Evolutionary conservation across 2,888 invertebrate species (phyloP).

Genomic region (Plebejus anna): DNA sequence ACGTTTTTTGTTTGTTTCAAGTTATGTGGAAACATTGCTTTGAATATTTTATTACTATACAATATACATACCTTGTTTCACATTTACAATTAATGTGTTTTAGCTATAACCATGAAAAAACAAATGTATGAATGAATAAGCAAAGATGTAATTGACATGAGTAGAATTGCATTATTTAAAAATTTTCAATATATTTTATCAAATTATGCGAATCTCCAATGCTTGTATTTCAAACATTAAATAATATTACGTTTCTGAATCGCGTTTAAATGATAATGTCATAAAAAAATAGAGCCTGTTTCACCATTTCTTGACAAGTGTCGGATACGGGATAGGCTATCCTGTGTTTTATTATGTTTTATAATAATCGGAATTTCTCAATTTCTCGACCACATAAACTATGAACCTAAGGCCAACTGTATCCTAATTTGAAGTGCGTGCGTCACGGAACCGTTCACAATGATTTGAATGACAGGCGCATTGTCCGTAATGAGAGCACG

Average conservation of each 20-base stretch:
- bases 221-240: too few relatives aligned
- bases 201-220: too few relatives aligned
- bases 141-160: too few relatives aligned
- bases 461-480: constrained; percentile 30
- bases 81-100: background rate
- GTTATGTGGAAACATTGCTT: constrained; percentile 19
- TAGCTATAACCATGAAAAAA: background rate
- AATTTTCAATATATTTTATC: too few relatives aligned
- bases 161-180: too few relatives aligned
- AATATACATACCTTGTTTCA: background rate
- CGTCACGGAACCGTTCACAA: constrained; percentile 29
- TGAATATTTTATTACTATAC: constrained; percentile 8
- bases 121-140: too few relatives aligned
- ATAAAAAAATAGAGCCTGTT: too few relatives aligned
- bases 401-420: background rate
- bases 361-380: background rate
- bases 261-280: too few relatives aligned
- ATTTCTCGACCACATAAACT: background rate
- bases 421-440: constrained; percentile 29
- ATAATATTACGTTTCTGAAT: too few relatives aligned
- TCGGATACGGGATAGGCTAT: too few relatives aligned
- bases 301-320: too few relatives aligned
- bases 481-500: constrained; percentile 25
- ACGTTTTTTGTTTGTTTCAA: constrained; percentile 12
- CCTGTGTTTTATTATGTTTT: background rate